Evolutionary conservation across 2,113 vertebrate species (phyloP), one percentile per base, ranked within the genome.

Genomic region (Corythoichthys intestinalis): DNA sequence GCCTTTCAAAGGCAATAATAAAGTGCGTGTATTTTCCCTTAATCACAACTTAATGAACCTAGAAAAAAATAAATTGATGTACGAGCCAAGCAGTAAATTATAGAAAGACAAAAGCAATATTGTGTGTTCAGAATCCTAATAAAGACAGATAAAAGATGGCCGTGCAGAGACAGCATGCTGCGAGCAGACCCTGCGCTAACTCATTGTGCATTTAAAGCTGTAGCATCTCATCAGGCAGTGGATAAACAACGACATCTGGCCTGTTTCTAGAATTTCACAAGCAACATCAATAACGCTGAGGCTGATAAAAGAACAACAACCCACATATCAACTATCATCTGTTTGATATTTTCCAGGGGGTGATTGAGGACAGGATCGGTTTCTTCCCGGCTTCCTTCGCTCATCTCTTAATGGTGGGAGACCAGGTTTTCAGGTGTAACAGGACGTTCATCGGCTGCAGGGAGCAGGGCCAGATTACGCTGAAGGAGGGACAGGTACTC

Each of bases 401-500:
- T 71, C 96, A 98, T 72, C 93, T 89, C 87, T 86, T 97, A 66
- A 92, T 85, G 60, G 83, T 89, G 0, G 93, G 92, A 4, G 96
- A 96, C 81, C 94, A 90, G 75, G 93, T 98, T 79, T 98, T 94
- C 87, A 91, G 92, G 74, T 99, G 97, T 78, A 88, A 90, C 76
- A 93, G 94, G 81, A 95, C 95, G 0, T 99, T 97, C 88, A 94
- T 93, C 4, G 96, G 97, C 73, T 96, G 94, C 85, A 97, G 96
- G 81, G 96, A 98, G 62, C 95, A 98, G 85, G 96, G 96, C 34
- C 96, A 98, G 85, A 95, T 97, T 87, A 96, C 94, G 2, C 85
- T 98, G 77, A 99, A 98, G 77, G 96, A 98, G 79, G 98, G 96
- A 67, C 97, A 98, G 93, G 97, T 98, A 84, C n/a, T 35, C 59